A percentile compares a stretch with the other conserved stretches of the same genome.
Conservation (phyloP, 1,140 invertebrate species). For the Euglossa dilemma region DNA sequence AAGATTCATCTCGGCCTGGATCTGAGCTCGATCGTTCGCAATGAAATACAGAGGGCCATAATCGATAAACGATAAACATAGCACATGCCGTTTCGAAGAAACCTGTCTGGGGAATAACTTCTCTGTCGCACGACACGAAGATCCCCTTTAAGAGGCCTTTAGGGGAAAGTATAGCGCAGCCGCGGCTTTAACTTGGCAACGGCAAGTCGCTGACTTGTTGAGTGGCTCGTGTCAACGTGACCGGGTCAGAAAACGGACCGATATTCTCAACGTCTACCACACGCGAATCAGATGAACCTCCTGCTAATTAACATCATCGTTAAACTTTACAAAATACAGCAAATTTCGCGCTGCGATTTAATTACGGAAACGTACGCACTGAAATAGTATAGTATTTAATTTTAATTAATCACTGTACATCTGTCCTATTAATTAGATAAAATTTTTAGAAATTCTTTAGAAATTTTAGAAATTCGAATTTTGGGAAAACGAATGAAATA, state of each 20-base stretch:
- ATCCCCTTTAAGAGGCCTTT: constrained; percentile 66
- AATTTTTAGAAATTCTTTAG: too few relatives aligned
- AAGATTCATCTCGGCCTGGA: neutral
- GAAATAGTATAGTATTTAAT: too few relatives aligned
- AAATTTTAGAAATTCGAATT: too few relatives aligned
- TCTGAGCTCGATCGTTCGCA: neutral
- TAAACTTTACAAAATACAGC: too few relatives aligned
- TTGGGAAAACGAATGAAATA: too few relatives aligned
- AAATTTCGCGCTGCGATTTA: too few relatives aligned
- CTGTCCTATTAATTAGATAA: too few relatives aligned
- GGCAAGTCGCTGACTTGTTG: constrained; percentile 71
- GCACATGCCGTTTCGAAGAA: neutral
- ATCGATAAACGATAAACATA: constrained; percentile 11
- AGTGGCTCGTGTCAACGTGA: constrained; percentile 71
- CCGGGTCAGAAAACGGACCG: constrained; percentile 64
- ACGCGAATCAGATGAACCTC: constrained; percentile 9
- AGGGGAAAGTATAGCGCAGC: constrained; percentile 61
- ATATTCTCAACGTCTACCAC: constrained; percentile 46
- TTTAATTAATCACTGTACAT: too few relatives aligned
- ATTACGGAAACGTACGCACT: too few relatives aligned
- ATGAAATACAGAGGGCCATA: neutral
- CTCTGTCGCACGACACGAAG: constrained; percentile 9
- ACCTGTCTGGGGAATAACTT: neutral
- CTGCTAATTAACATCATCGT: neutral
- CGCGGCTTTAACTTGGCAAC: constrained; percentile 67